Evolutionary conservation across 37 sponge, comb jelly and placozoan genomes (phyloP).

Genomic region (Geodia barretti): DNA sequence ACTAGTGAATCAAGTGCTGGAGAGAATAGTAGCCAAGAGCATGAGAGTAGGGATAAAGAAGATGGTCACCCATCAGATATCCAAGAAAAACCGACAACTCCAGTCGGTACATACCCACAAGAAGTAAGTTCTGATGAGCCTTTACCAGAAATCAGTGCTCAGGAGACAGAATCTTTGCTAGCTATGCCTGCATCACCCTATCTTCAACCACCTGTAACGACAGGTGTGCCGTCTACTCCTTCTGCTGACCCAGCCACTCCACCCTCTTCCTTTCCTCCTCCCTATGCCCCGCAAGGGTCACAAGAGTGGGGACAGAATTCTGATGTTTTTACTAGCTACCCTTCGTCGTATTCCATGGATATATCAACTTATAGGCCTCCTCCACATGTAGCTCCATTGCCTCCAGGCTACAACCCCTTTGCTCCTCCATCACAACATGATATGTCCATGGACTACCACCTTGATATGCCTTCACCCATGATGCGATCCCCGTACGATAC

Average conservation of each 20-base stretch:
- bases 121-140: constrained; percentile 13
- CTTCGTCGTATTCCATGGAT: constrained; percentile 36
- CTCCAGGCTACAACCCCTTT: not conserved
- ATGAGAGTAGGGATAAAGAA: too few relatives aligned
- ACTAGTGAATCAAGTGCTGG: not conserved
- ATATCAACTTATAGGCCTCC: not conserved
- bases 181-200: constrained; percentile 42
- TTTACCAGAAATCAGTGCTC: constrained; percentile 61
- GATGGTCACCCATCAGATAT: not conserved
- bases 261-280: constrained; percentile 13
- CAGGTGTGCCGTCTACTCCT: constrained; percentile 35
- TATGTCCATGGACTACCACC: constrained; percentile 14
- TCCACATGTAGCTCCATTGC: constrained; percentile 13
- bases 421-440: constrained; percentile 16
- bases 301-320: not conserved
- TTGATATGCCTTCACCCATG: constrained; percentile 18
- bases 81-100: constrained; percentile 8
- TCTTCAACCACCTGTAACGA: not conserved
- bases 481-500: constrained; percentile 8
- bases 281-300: not conserved
- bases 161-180: constrained; percentile 62
- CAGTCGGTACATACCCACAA: constrained; percentile 17
- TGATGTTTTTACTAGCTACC: constrained; percentile 5
- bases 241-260: constrained; percentile 8
- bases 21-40: not conserved